Evolutionary conservation across 2,797 vertebrate genomes (phyloP), one percentile per base, ranked within the genome.

Genomic region (Sebastes oblongus): DNA sequence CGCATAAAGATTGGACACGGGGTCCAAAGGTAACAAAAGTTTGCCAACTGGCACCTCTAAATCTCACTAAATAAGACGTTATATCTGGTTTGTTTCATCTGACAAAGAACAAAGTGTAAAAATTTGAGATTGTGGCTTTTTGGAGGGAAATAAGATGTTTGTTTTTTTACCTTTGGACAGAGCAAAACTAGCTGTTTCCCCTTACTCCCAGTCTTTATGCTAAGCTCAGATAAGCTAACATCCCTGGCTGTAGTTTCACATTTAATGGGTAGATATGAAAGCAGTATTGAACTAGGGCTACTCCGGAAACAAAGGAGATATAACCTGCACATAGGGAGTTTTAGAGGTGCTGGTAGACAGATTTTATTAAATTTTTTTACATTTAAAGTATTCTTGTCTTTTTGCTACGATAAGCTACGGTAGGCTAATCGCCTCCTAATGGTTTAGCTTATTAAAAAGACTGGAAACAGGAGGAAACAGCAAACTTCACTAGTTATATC

Each of bases 271-370:
- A 8, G 10, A 52, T 24, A n/a, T 29, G 3, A 34, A 3, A 54
- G 30, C 5, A 29, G n/a, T 69, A 56, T 56, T 50, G 18, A 25
- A 34, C 56, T 34, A 50, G 4, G 3, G 39, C 25, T 66, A 4
- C 1, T 20, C 16, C 0, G 0, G 46, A 50, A 2, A 50, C 46
- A 50, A 20, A 50, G 0, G 1, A 50, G 18, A 20, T 20, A 8
- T 46, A 46, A 46, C 16, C 27, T 27, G 27, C 27, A 27, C 27
- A 27, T 27, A 27, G 27, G 27, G 27, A 27, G 27, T 27, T 27
- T 27, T 27, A 27, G 27, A 0, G 18, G 46, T 20, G 46, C 46
- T 50, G 46, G 18, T 50, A 46, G 42, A 2, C 16, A 46, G 42
- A 46, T 46, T 46, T 46, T 46, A 18, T 46, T 46, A 0, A 0